Base-by-base conservation (phyloP, 2,113 vertebrate genomes). In the Leptocoma aspasia region DNA sequence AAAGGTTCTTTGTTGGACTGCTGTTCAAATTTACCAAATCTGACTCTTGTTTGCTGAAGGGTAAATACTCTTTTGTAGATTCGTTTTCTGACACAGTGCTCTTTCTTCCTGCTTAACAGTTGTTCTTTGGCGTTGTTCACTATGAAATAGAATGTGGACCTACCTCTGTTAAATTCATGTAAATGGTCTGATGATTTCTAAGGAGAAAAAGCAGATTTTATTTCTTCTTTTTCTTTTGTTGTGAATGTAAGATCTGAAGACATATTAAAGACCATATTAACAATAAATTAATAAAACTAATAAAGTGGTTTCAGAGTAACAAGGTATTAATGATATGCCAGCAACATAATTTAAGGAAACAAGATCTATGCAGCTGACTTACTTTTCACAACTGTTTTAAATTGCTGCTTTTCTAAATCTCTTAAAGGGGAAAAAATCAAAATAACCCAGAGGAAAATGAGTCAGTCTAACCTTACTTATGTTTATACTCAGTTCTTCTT, bases 281-380 rank as follows among this genome's bases (percentile, higher is more conserved):
- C 82, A 89, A 69, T 50, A 31, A 59, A 44, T 77, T 22, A 52
- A 37, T 37, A 33, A 52, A 68, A 68, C 24, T 33, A 39, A 79
- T 84, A 94, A 97, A 95, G 94, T 95, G 80, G 71, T 96, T 92
- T 91, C 92, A 71, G 47, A 92, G 50, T 82, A 91, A 87, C n/a
- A 59, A 45, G 89, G 31, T 77, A 59, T 60, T 79, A 80, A 70
- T 92, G 54, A 70, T 82, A 77, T 2, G 11, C 65, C 63, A 86
- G 91, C 59, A 64, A 91, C 80, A 94, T 77, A 90, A 31, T 87
- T 92, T 86, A 66, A 69, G 72, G 80, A 91, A 87, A 49, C 5
- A 65, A 10, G 60, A 61, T 84, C 47, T 89, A 24, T 96, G 90
- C 92, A 88, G 57, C 52, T 85, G 92, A 84, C 60, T 92, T 94